Evolutionary conservation across 2,888 invertebrate genomes (phyloP).

Genomic region (Tetranychus truncatus): DNA sequence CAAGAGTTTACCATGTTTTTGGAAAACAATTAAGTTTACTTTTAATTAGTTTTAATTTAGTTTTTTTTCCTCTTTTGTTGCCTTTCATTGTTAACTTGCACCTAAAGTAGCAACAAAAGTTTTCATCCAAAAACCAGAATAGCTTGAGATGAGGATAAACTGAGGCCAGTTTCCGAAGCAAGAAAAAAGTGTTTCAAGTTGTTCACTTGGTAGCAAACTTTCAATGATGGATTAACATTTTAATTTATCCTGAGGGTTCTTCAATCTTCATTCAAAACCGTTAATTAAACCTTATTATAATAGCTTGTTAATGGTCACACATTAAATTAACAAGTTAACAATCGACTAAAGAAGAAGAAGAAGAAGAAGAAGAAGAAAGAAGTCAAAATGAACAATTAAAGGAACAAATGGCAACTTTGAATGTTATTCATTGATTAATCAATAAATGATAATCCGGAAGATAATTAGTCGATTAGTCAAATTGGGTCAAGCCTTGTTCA

Average conservation of each 20-base stretch:
- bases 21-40: too few relatives aligned
- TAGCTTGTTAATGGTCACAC: slow-evolving; percentile 1
- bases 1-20: not conserved
- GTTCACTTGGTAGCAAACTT: not conserved
- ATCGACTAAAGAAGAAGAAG: not conserved
- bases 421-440: too few relatives aligned
- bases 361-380: not conserved
- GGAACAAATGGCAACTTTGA: too few relatives aligned
- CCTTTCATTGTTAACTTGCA: too few relatives aligned
- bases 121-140: too few relatives aligned
- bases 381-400: not conserved
- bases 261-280: not conserved
- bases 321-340: not conserved
- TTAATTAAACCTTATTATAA: not conserved
- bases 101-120: too few relatives aligned
- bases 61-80: too few relatives aligned
- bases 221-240: not conserved
- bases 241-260: not conserved
- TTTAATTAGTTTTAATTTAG: too few relatives aligned
- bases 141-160: not conserved
- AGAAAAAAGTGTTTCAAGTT: not conserved
- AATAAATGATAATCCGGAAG: too few relatives aligned
- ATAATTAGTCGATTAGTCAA: too few relatives aligned
- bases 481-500: too few relatives aligned
- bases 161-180: not conserved